A percentile compares a stretch with the other conserved stretches of the same genome.
Conservation (phyloP, 1,140 invertebrate genomes). For the Aphelenchoides fujianensis region DNA sequence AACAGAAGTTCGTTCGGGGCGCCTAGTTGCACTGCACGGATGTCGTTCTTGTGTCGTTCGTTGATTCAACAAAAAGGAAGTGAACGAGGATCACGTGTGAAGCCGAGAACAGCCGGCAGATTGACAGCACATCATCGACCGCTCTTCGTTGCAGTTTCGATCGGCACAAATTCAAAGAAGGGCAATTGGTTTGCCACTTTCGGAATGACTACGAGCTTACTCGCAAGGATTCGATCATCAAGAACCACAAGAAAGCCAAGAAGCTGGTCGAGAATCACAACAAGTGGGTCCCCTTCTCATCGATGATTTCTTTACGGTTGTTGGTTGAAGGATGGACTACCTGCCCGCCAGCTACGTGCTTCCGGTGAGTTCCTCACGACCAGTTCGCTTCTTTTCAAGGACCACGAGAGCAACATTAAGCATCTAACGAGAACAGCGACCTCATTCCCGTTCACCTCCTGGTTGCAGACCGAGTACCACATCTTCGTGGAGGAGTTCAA, state of each 20-base stretch:
- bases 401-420: too few relatives aligned
- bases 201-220: constrained; percentile 67
- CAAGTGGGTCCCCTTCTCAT: constrained; percentile 19
- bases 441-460: background rate
- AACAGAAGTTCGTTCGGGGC: too few relatives aligned
- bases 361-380: too few relatives aligned
- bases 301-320: constrained; percentile 15
- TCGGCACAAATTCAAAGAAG: constrained; percentile 65
- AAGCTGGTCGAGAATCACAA: constrained; percentile 61
- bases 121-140: too few relatives aligned
- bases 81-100: too few relatives aligned
- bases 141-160: too few relatives aligned
- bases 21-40: too few relatives aligned
- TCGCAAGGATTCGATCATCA: constrained; percentile 66
- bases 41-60: too few relatives aligned
- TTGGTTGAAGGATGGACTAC: constrained; percentile 62
- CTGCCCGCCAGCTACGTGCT: constrained; percentile 65
- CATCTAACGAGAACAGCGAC: background rate
- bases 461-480: constrained; percentile 65
- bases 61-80: too few relatives aligned
- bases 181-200: constrained; percentile 66
- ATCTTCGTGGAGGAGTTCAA: constrained; percentile 67
- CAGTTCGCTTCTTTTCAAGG: too few relatives aligned
- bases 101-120: too few relatives aligned
- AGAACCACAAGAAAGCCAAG: constrained; percentile 65